Conservation (phyloP, 2,888 invertebrate genomes). For the Nymphalis urticae region DNA sequence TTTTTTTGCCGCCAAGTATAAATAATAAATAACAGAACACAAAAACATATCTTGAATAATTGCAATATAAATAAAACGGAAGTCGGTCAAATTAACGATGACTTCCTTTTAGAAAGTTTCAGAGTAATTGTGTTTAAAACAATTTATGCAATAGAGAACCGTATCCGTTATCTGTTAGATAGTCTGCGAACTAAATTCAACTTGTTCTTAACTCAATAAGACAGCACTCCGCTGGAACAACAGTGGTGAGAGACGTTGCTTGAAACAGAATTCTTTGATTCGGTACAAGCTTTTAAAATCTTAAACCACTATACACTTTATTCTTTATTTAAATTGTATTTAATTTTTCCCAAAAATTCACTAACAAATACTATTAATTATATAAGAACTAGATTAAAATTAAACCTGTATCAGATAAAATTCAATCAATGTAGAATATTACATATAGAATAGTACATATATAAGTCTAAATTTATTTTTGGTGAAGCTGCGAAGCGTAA, state of each 20-base stretch:
- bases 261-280: slow-evolving; percentile 22
- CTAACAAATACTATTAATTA: too few relatives aligned
- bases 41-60: too few relatives aligned
- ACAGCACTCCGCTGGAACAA: slow-evolving; percentile 29
- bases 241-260: slow-evolving; percentile 15
- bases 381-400: too few relatives aligned
- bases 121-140: slow-evolving; percentile 16
- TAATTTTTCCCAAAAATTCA: too few relatives aligned
- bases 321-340: too few relatives aligned
- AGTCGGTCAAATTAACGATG: background rate
- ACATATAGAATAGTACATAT: too few relatives aligned
- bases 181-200: slow-evolving; percentile 14
- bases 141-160: slow-evolving; percentile 17
- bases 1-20: too few relatives aligned
- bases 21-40: too few relatives aligned
- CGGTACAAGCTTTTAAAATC: slow-evolving; percentile 19
- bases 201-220: slow-evolving; percentile 33
- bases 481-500: too few relatives aligned
- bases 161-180: slow-evolving; percentile 20
- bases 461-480: too few relatives aligned
- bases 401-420: too few relatives aligned
- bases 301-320: background rate
- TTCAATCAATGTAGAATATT: too few relatives aligned
- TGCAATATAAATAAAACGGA: background rate
- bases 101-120: slow-evolving; percentile 4